These are phyloP conservation scores for Apamea sordens DNA, from an alignment of 2,888 invertebrate genomes.

Conservation along the genomic window DNA sequence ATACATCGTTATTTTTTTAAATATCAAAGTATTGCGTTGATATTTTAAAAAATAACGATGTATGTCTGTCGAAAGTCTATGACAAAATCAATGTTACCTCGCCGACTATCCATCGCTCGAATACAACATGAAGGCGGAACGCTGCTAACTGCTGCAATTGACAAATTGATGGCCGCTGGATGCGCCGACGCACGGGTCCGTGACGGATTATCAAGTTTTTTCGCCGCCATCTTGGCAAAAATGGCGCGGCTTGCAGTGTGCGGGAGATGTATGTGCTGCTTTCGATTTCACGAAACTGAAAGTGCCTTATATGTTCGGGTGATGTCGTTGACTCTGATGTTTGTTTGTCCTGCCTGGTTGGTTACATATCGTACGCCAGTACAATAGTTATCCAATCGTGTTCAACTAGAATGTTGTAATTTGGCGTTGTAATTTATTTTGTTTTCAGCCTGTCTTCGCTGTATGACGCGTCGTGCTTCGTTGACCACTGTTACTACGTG, in stretches of 20 bases:
- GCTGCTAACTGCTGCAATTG: constrained; percentile 73
- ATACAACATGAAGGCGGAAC: constrained; percentile 67
- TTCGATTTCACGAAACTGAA: constrained; percentile 90
- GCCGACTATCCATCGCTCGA: constrained; percentile 52
- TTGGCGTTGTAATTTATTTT: constrained; percentile 83
- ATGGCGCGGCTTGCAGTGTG: constrained; percentile 79
- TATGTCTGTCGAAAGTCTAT: constrained; percentile 19
- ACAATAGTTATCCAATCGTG: constrained; percentile 83
- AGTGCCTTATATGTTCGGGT: constrained; percentile 88
- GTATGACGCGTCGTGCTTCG: constrained; percentile 76
- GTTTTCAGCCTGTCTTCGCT: constrained; percentile 80
- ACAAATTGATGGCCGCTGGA: constrained; percentile 81
- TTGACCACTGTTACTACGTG: constrained; percentile 75
- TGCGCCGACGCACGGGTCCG: constrained; percentile 77
- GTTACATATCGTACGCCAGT: constrained; percentile 75
- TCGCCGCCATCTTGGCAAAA: constrained; percentile 84
- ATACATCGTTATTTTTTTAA: constrained; percentile 11
- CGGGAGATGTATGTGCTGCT: constrained; percentile 84
- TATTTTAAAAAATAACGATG: too few relatives aligned
- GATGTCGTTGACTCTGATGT: constrained; percentile 88
- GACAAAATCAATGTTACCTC: constrained; percentile 35
- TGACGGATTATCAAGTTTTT: constrained; percentile 86
- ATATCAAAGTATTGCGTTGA: constrained; percentile 1
- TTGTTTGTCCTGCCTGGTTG: constrained; percentile 89
- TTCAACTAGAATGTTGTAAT: constrained; percentile 82